These are phyloP conservation scores for Pristiophorus japonicus DNA, from an alignment of 2,113 vertebrate species.

Conservation along the genomic window DNA sequence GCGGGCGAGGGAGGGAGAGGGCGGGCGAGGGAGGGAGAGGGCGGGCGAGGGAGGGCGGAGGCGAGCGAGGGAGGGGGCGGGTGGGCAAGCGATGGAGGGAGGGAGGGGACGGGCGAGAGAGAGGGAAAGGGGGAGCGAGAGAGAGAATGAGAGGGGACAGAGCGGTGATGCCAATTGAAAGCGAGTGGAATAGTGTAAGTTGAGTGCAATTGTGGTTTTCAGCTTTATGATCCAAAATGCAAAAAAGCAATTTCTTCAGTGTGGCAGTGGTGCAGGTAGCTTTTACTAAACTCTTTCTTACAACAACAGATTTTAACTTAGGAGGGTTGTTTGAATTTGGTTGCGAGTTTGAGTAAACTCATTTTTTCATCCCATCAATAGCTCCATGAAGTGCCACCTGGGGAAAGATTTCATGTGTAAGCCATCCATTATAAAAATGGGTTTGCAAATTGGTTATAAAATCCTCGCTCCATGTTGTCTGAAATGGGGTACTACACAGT, in stretches of 20 bases:
- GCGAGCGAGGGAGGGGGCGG: too few relatives aligned
- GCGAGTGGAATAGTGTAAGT: neutral
- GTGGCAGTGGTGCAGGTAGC: neutral
- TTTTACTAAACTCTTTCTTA: neutral
- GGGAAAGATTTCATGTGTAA: neutral
- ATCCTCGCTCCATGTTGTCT: neutral
- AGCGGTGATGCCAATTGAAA: too few relatives aligned
- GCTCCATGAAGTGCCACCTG: neutral
- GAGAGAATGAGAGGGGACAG: neutral
- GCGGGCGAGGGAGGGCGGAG: too few relatives aligned
- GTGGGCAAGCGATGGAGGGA: too few relatives aligned
- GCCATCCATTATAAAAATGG: neutral
- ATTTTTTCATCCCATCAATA: neutral
- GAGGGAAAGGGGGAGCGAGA: too few relatives aligned
- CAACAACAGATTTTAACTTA: neutral
- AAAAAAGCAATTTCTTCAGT: neutral
- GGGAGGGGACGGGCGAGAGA: neutral
- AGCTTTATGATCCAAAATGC: neutral
- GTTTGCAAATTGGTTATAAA: neutral
- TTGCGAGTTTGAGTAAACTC: neutral
- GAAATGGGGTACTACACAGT: neutral
- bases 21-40: too few relatives aligned
- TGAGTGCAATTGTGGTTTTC: neutral
- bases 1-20: too few relatives aligned
- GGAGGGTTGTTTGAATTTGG: neutral